A percentile compares a stretch with the other conserved stretches of the same genome.
Conservation (phyloP, 1,140 invertebrate genomes). For the Drosophila repleta region DNA sequence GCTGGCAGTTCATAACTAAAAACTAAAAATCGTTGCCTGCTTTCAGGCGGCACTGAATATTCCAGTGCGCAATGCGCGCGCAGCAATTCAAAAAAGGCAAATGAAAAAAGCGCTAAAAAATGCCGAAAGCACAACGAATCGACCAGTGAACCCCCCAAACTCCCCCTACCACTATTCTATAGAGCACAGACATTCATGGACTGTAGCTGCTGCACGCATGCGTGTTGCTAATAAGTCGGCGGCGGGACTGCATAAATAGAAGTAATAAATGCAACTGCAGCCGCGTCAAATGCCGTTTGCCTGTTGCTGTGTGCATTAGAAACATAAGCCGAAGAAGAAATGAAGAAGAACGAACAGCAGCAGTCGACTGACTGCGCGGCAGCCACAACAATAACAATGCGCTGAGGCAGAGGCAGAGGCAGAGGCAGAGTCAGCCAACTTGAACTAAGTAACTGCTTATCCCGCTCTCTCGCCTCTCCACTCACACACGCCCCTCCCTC, state of each 20-base stretch:
- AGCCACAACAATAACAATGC: too few species aligned
- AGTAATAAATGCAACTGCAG: constrained; percentile 52
- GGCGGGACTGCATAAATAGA: constrained; percentile 3
- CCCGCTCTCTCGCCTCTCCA: not conserved
- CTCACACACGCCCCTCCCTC: not conserved
- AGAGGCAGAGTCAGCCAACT: constrained; percentile 67
- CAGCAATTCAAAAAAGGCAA: constrained; percentile 6
- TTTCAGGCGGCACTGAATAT: constrained; percentile 36
- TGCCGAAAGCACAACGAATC: not conserved
- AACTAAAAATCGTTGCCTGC: constrained; percentile 36
- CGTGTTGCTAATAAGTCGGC: constrained; percentile 47
- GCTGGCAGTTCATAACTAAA: not conserved
- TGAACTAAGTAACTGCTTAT: constrained; percentile 61
- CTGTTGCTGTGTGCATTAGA: constrained; percentile 34
- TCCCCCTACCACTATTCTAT: not conserved
- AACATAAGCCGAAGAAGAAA: constrained; percentile 25
- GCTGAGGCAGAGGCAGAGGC: too few species aligned
- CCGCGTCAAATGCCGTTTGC: constrained; percentile 57
- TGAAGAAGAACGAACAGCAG: constrained; percentile 43
- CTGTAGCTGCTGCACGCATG: constrained; percentile 34
- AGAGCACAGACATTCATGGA: not conserved
- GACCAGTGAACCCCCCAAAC: not conserved
- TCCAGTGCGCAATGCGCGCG: constrained; percentile 13
- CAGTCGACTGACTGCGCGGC: too few species aligned
- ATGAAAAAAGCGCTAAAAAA: constrained; percentile 15